Evolutionary conservation across 1,140 invertebrate genomes (phyloP), one percentile per base, ranked within the genome.

Genomic region (Cyclina sinensis): DNA sequence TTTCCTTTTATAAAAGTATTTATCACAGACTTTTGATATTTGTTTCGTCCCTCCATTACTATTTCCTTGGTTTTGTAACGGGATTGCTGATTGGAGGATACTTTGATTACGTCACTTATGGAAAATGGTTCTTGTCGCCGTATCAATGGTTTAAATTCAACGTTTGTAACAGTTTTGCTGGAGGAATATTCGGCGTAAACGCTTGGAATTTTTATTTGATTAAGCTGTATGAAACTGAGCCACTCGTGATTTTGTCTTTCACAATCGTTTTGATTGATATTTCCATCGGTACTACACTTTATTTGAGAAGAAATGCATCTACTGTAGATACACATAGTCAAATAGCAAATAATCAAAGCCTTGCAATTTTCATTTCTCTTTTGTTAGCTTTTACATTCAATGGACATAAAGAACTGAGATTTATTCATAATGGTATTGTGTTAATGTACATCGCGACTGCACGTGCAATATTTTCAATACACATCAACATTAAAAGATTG

Each of bases 101-200:
- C 18, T 90, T 90, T 12, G 94, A 95, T 83, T 92, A 88, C 48
- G 9, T 74, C 35, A 88, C 30, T 30, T 94, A 93, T 84, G 91
- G 90, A 5, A 74, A 43, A 30, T 90, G 90, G 68, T 90, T 94
- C 37, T 80, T 94, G 0, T 92, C 93, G 24, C 92, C 93, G 9
- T 68, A 51, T 7, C 93, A 94, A 78, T 95, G 94, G 94, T 79
- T 93, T 21, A 86, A 82, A 32, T 95, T 94, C 70, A 94, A 95
- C 70, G 88, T 94, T 4, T n/a, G 87, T 1, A 82, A 85, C n/a
- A 88, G 91, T 37, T 88, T 81, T 39, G 90, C 94, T 18, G 73
- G 65, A 9, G 70, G 35, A 18, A 82, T 94, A 0, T 94, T 94
- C 59, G 93, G 93, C 16, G 32, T 57, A 27, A 54, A 84, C 43